Evolutionary conservation across 1,140 invertebrate species (phyloP), one percentile per base, ranked within the genome.

Genomic region (Sycophila sp.): DNA sequence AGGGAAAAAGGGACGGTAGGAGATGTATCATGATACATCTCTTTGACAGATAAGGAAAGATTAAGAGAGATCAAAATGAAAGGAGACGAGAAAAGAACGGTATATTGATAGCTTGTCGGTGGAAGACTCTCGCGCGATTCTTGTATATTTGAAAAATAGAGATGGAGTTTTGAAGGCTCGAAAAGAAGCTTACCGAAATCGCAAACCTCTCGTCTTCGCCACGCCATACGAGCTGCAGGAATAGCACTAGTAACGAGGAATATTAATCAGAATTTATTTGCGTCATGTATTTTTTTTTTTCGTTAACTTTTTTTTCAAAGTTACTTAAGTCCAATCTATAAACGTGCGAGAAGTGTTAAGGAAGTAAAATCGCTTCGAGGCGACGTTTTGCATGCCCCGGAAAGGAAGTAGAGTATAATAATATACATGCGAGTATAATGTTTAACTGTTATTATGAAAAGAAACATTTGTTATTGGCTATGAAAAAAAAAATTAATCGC

Each of bases 61-160:
- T 71, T 59, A 71, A 71, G 60, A 71, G 62, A 71, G 69, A 71
- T 71, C 69, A 71, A 66, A 71, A 66, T 71, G 62, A 71, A 71
- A 70, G 60, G 34, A 70, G 69, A 64, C 51, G 59, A 70, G 69
- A 63, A 64, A 62, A 71, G 49, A 55, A 69, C 63, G 63, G 58
- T 45, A 45, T 60, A 60, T 60, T 45, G 58, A 60, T 60, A 60
- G 58, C 60, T 64, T 64, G 42, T 64, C 60, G 65, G 65, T 68
- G 30, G 32, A 68, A 51, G 65, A 59, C 42, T 68, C n/a, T n/a
- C 67, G 56, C 58, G 58, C 34, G 19, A 40, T 34, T 59, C 45
- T 30, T 58, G 45, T 30, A 55, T 55, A 49, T 30, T 64, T 64
- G 60, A 64, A 64, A 64, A 71, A 71, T 64, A 71, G 62, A 56